Conservation (phyloP, 2,888 invertebrate genomes). For the Drosophila ezoana region DNA sequence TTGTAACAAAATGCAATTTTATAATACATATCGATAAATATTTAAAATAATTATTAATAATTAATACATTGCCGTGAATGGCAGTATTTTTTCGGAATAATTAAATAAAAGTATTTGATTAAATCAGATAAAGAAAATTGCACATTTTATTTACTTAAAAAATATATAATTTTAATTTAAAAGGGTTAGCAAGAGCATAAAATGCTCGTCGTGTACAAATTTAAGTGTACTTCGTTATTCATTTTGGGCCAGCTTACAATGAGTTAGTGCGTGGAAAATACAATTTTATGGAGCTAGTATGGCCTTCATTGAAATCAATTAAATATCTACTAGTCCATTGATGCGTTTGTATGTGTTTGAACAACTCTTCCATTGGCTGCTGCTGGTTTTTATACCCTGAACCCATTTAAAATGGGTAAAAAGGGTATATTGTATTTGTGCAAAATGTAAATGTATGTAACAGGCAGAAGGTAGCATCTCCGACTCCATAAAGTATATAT, state of each 20-base stretch:
- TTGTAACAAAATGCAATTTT: not conserved
- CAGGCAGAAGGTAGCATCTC: too few species aligned
- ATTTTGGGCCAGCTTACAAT: conserved; percentile 9
- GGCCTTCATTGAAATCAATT: conserved; percentile 51
- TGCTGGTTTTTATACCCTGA: not conserved
- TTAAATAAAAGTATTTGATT: too few species aligned
- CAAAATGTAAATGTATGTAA: too few species aligned
- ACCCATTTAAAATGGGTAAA: too few species aligned
- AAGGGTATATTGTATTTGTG: too few species aligned
- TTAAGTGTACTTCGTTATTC: not conserved
- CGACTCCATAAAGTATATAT: too few species aligned
- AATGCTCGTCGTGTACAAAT: not conserved
- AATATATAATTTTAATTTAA: not conserved
- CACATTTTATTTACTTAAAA: not conserved
- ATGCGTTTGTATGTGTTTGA: conserved; percentile 25
- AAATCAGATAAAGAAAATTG: too few species aligned
- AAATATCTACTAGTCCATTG: conserved; percentile 19
- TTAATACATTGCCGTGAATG: too few species aligned
- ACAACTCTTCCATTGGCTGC: conserved; percentile 15
- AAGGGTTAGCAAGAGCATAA: not conserved
- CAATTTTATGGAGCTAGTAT: conserved; percentile 9
- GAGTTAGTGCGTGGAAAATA: conserved; percentile 9
- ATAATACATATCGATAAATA: not conserved
- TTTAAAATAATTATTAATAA: not conserved
- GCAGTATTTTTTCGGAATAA: too few species aligned